phyloP scores from a whole-genome alignment of 2,113 vertebrate genomes.

The Albula goreensis region DNA sequence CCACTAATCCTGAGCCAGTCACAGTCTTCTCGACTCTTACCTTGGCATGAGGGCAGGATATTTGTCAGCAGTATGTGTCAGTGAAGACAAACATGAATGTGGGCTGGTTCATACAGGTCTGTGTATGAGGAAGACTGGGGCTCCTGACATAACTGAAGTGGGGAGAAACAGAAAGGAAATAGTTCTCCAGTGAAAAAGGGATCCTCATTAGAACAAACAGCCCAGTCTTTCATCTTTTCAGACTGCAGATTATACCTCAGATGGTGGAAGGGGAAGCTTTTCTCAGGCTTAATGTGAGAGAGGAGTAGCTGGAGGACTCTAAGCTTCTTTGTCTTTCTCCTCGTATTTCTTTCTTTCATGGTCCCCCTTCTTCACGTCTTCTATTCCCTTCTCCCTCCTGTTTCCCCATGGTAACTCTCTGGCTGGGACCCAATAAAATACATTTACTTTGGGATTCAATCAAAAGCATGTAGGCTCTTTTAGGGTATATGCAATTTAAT shows the following conservation, averaged over 20 bases:
- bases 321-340: slow-evolving; percentile 26
- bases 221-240: slow-evolving; percentile 50
- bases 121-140: background rate
- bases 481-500: no score
- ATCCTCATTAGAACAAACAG: slow-evolving; percentile 53
- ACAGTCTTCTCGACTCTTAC: background rate
- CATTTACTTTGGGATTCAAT: no score
- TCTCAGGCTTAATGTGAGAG: slow-evolving; percentile 36
- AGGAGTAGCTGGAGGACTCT: slow-evolving; percentile 33
- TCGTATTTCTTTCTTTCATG: background rate
- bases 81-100: background rate
- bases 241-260: slow-evolving; percentile 50
- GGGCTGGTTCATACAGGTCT: background rate
- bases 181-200: slow-evolving; percentile 33
- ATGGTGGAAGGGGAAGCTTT: slow-evolving; percentile 44
- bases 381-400: background rate
- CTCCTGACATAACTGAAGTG: background rate
- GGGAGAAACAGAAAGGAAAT: slow-evolving; percentile 2
- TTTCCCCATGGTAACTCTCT: background rate
- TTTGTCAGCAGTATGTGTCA: background rate
- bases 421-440: no score
- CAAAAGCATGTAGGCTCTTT: no score
- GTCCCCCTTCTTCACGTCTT: background rate
- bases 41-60: background rate
- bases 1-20: background rate